phyloP scores from a whole-genome alignment of 2,888 invertebrate genomes.

The Lasiommata megera region DNA sequence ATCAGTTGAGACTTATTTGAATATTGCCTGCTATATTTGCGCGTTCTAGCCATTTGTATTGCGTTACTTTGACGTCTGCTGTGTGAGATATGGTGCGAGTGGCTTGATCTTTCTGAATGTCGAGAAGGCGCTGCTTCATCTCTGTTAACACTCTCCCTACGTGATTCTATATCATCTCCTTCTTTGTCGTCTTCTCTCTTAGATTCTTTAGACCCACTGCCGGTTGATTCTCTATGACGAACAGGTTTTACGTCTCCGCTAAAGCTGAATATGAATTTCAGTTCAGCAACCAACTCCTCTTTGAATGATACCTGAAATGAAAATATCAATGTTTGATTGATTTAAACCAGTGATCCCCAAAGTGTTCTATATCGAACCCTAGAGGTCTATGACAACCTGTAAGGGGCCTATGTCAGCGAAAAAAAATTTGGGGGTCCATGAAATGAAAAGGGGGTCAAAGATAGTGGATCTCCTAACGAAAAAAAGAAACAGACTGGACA shows the following conservation, averaged over 20 bases:
- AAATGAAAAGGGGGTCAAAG: too few relatives aligned
- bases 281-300: conserved; percentile 85
- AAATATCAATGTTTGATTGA: too few relatives aligned
- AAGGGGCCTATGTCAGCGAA: too few relatives aligned
- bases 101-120: conserved; percentile 57
- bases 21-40: conserved; percentile 53
- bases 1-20: conserved; percentile 22
- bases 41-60: conserved; percentile 63
- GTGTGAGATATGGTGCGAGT: conserved; percentile 63
- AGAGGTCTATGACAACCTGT: too few relatives aligned
- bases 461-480: too few relatives aligned
- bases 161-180: conserved; percentile 43
- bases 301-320: conserved; percentile 80
- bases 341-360: too few relatives aligned
- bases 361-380: too few relatives aligned
- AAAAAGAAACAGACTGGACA: too few relatives aligned
- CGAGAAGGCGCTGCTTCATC: conserved; percentile 55
- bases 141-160: conserved; percentile 44
- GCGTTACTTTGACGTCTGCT: conserved; percentile 70
- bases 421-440: too few relatives aligned
- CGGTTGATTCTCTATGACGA: conserved; percentile 67
- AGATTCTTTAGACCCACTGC: conserved; percentile 55
- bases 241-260: conserved; percentile 86
- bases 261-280: conserved; percentile 86
- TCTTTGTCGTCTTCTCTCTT: conserved; percentile 46